Evolutionary conservation across 2,113 vertebrate species (phyloP).

Genomic region (Clarias magur): DNA sequence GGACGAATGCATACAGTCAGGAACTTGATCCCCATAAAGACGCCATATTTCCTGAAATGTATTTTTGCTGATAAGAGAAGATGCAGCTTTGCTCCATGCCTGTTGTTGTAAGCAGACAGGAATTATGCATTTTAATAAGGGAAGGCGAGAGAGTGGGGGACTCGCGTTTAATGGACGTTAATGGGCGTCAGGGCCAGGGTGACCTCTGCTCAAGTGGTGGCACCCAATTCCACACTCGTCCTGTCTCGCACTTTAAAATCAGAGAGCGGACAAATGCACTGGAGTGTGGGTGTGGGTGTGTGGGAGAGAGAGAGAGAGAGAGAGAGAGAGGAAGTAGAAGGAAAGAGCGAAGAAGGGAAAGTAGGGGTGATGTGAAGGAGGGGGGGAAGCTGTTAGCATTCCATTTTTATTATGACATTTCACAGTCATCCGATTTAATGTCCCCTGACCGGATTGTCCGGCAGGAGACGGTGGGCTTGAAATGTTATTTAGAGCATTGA

Average conservation of each 20-base stretch:
- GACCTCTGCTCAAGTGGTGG: slow-evolving; percentile 90
- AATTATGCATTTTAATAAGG: slow-evolving; percentile 56
- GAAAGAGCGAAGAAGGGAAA: slow-evolving; percentile 43
- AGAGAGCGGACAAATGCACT: slow-evolving; percentile 67
- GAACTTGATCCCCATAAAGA: neutral
- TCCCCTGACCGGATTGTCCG: slow-evolving; percentile 92
- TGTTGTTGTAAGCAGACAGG: slow-evolving; percentile 50
- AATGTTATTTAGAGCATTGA: slow-evolving; percentile 94
- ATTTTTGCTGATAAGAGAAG: slow-evolving; percentile 30
- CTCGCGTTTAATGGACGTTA: slow-evolving; percentile 76
- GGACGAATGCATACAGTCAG: neutral
- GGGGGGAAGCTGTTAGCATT: slow-evolving; percentile 88
- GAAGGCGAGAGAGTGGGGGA: slow-evolving; percentile 14
- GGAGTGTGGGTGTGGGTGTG: slow-evolving; percentile 30
- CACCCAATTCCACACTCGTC: slow-evolving; percentile 83
- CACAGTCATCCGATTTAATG: slow-evolving; percentile 90
- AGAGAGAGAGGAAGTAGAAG: slow-evolving; percentile 27
- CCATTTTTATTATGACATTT: slow-evolving; percentile 93
- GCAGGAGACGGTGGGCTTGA: slow-evolving; percentile 87
- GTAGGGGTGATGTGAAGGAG: slow-evolving; percentile 75
- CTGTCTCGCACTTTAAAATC: slow-evolving; percentile 87
- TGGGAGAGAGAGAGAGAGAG: slow-evolving; percentile 22
- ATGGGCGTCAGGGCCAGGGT: slow-evolving; percentile 88
- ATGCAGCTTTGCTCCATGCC: slow-evolving; percentile 27
- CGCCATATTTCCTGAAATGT: slow-evolving; percentile 19